Evolutionary conservation across 2,888 invertebrate species (phyloP).

Genomic region (Drosophila borealis): DNA sequence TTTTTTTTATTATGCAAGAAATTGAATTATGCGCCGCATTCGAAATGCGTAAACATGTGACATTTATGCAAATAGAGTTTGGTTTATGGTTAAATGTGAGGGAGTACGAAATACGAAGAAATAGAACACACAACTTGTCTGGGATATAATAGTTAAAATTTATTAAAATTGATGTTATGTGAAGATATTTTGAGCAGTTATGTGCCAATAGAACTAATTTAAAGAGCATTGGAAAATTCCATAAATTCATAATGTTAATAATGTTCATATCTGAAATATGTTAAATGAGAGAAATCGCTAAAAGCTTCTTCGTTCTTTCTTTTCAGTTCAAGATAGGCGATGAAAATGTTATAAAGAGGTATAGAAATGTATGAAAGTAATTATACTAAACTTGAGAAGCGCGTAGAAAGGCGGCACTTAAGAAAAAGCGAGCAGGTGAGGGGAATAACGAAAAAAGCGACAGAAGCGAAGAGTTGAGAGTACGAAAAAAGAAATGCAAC

Average conservation of each 20-base stretch:
- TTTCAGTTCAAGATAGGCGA: no score
- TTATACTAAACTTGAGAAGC: neutral
- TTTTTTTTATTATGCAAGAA: constrained; percentile 36
- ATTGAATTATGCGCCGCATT: constrained; percentile 61
- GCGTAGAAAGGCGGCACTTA: neutral
- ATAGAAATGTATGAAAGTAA: no score
- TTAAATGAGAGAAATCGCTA: no score
- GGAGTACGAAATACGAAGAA: neutral
- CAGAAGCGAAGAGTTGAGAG: neutral
- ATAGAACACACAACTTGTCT: neutral
- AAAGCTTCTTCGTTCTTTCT: no score
- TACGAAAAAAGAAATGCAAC: no score
- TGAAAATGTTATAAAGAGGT: no score
- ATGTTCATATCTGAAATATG: no score
- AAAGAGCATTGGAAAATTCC: neutral
- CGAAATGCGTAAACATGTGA: constrained; percentile 51
- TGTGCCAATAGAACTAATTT: constrained; percentile 6
- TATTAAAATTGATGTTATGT: constrained; percentile 22
- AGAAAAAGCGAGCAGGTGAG: neutral
- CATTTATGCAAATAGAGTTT: constrained; percentile 70
- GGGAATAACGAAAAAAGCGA: neutral
- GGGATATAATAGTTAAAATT: constrained; percentile 9
- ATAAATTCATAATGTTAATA: neutral
- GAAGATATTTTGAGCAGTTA: constrained; percentile 7
- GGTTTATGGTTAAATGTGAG: constrained; percentile 9